Evolutionary conservation across 2,797 vertebrate species (phyloP), one percentile per base, ranked within the genome.

Genomic region (Nannoperca australis): DNA sequence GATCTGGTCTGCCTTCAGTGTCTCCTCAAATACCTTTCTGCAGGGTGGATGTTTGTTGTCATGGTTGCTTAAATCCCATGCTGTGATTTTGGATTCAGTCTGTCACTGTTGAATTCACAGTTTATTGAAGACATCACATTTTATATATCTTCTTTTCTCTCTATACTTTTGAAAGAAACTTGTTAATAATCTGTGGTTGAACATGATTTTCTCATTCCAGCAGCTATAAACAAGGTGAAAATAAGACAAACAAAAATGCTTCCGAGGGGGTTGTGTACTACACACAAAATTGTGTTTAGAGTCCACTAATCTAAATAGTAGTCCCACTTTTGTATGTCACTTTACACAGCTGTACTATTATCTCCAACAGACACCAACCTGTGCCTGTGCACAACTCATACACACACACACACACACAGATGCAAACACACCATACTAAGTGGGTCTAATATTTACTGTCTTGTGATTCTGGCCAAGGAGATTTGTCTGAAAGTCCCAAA

Each of bases 401-500:
- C 38, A 40, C 12, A 34, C 56, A 54, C 65, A 62, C 20, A 73
- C 50, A 55, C 27, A 14, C 56, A 56, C 55, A 32, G 38, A 73
- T 70, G 40, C 65, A 85, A 73, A 80, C 79, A 80, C 44, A 65
- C 34, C 81, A 72, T 55, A 61, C 60, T 73, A 78, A 88, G 80
- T 71, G 61, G 18, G n/a, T 78, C 66, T 84, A 71, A 85, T 91
- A 84, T 88, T 88, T 85, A 84, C 81, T 79, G 55, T 71, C 75
- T 82, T 11, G 53, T 84, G 75, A 72, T 53, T 81, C 73, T 49
- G 65, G 77, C 81, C 81, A 47, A 60, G 61, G 59, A 81, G 80
- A 85, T 88, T 87, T 82, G 67, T 77, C 61, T 76, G 76, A 90
- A 85, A 84, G 76, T 78, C 61, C n/a, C 68, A 82, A 69, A 84